Conservation (phyloP, 1,140 invertebrate genomes). For the Macrocentrus cingulum region DNA sequence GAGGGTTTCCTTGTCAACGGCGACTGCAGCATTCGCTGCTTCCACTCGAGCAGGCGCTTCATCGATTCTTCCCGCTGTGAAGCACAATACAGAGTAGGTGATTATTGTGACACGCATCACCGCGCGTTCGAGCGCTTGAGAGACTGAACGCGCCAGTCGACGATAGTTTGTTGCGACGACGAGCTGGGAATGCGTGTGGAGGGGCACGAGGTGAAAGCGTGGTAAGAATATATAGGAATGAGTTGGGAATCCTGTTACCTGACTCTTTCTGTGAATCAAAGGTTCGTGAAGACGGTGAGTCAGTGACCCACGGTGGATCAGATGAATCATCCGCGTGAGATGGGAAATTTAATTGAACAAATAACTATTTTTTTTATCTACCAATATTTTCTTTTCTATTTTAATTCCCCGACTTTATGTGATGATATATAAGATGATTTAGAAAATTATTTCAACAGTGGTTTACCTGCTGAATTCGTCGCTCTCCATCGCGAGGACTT, state of each 20-base stretch:
- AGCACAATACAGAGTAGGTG: slow-evolving; percentile 10
- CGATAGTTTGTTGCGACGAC: no score
- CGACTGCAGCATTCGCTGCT: slow-evolving; percentile 88
- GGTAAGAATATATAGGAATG: slow-evolving; percentile 14
- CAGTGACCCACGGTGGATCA: slow-evolving; percentile 15
- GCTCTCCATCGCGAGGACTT: slow-evolving; percentile 65
- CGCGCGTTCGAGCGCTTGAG: no score
- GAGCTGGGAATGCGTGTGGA: neutral
- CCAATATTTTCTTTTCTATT: neutral
- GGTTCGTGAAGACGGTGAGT: slow-evolving; percentile 14
- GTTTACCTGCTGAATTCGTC: slow-evolving; percentile 66
- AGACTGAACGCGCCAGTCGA: no score
- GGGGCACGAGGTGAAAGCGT: slow-evolving; percentile 16
- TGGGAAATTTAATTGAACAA: neutral
- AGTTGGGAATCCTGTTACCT: slow-evolving; percentile 15
- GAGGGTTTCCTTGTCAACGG: slow-evolving; percentile 79
- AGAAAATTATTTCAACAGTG: no score
- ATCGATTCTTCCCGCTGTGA: slow-evolving; percentile 83
- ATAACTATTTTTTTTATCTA: neutral
- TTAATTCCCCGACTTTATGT: no score
- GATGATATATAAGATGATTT: no score
- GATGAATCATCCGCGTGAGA: slow-evolving; percentile 9
- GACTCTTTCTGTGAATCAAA: slow-evolving; percentile 17
- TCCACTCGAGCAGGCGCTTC: slow-evolving; percentile 88
- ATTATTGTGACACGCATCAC: neutral